Evolutionary conservation across 2,888 invertebrate genomes (phyloP).

Genomic region (Torymus tubicola): DNA sequence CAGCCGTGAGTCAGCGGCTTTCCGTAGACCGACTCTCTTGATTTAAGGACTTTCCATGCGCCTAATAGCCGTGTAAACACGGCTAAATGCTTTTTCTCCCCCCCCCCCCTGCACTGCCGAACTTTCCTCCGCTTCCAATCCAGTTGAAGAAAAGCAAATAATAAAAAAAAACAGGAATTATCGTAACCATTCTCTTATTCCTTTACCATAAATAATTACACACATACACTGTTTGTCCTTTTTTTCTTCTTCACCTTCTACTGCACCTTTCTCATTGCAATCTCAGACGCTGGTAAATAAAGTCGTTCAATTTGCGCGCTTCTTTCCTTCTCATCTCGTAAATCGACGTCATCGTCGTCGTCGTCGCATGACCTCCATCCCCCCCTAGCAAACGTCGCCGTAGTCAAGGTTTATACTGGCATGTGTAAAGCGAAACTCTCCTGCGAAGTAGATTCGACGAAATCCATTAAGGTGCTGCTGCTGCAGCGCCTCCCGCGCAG

Average conservation of each 20-base stretch:
- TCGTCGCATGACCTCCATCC: background rate
- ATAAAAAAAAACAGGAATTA: too few relatives aligned
- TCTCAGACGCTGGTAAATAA: slow-evolving; percentile 5
- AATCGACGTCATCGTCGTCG: slow-evolving; percentile 14
- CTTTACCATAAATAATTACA: too few relatives aligned
- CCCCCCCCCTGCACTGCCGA: too few relatives aligned
- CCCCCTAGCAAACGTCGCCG: background rate
- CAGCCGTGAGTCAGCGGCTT: too few relatives aligned
- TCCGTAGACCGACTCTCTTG: background rate
- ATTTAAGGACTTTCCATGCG: background rate
- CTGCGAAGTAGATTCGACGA: slow-evolving; percentile 49
- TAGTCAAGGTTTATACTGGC: slow-evolving; percentile 3
- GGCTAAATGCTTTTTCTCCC: background rate
- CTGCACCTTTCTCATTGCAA: background rate
- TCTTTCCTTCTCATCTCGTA: background rate
- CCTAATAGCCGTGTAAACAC: background rate
- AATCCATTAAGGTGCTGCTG: slow-evolving; percentile 54
- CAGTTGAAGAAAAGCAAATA: too few relatives aligned
- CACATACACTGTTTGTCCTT: too few relatives aligned
- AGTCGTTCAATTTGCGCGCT: background rate
- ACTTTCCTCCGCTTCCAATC: too few relatives aligned
- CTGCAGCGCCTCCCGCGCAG: slow-evolving; percentile 12
- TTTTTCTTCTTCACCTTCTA: background rate
- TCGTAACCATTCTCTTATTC: too few relatives aligned
- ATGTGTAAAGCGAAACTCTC: slow-evolving; percentile 23